Evolutionary conservation across 2,888 invertebrate species (phyloP), one percentile per base, ranked within the genome.

Genomic region (Drosophila buzzatii): DNA sequence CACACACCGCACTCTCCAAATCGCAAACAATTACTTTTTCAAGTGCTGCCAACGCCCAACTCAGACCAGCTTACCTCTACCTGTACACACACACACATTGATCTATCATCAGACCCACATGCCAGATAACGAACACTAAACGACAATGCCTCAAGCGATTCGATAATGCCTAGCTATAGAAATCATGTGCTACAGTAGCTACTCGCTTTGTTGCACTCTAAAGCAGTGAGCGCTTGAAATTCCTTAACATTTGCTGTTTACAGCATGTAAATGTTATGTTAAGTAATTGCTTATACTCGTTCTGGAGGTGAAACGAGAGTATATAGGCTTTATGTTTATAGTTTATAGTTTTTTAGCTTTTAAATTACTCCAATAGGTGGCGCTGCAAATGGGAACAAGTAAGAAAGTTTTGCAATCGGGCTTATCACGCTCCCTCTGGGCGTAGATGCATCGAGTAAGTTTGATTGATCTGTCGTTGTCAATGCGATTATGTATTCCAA

Each of bases 21-120:
- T 90, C 91, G 91, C 91, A 86, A 90, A 86, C 91, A 86, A 86
- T 86, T 86, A 90, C 91, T 87, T 90, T 90, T 82, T 86, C 70
- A 87, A 90, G 91, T 89, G 90, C 77, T 82, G 69, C 58, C 51
- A 10, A 51, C 18, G 42, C 56, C 56, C 49, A 45, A 53, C 16
- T 9, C 55, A 12, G 7, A 27, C n/a, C 68, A 31, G 53, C 60
- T 70, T 45, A 89, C 85, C 82, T 83, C 79, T 59, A 64, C 74
- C 74, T 27, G 27, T 27, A 68, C 82, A 69, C 86, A 90, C 85
- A 79, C 16, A n/a, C 27, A 33, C 49, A 51, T 51, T 51, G 49
- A 51, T 86, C 87, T 70, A 73, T 63, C 78, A 70, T 62, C 72
- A 49, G 71, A 73, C 82, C n/a, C 85, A 68, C 67, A 76, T 85